Evolutionary conservation across 2,113 vertebrate genomes (phyloP), one percentile per base, ranked within the genome.

Genomic region (Triplophysa tibetana): DNA sequence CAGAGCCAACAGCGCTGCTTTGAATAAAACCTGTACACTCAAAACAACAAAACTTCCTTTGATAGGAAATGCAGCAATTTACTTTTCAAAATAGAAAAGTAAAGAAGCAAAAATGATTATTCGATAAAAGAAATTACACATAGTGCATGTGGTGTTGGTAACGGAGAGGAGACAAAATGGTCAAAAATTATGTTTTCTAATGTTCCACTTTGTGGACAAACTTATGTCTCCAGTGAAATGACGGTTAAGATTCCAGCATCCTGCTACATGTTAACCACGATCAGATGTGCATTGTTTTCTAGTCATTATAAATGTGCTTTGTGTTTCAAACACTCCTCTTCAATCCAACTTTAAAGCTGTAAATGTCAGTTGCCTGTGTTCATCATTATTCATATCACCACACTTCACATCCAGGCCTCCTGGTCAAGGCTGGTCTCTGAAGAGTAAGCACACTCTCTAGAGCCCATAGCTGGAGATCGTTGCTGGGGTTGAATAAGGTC

Each of bases 331-430:
- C 26, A 7, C 50, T 21, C 17, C 11, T 45, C 33, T 74, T 19
- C n/a, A 70, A 6, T 52, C 43, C 24, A 13, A 69, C 43, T 54
- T 0, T 50, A 62, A 75, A 63, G 23, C 41, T 48, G 70, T 41
- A 41, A 21, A 45, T 23, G 1, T 16, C 48, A 29, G 58, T 45
- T 50, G 8, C 4, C 17, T 45, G 54, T 60, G 14, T 33, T 10
- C 19, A 69, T 41, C 68, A 41, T 75, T 64, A 26, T 21, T 45
- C 17, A 80, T 50, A 73, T 24, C 21, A 3, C 43, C 21, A 52
- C 33, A 38, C 76, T 66, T 78, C 87, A 94, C 90, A 93, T 93
- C 90, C 92, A 93, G 76, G 90, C 89, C 72, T 93, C 91, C 72
- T 88, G 83, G 78, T 93, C 92, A 74, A 92, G 81, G 80, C 89